Base-by-base conservation (phyloP, 1,140 invertebrate genomes). In the Scylla paramamosain region DNA sequence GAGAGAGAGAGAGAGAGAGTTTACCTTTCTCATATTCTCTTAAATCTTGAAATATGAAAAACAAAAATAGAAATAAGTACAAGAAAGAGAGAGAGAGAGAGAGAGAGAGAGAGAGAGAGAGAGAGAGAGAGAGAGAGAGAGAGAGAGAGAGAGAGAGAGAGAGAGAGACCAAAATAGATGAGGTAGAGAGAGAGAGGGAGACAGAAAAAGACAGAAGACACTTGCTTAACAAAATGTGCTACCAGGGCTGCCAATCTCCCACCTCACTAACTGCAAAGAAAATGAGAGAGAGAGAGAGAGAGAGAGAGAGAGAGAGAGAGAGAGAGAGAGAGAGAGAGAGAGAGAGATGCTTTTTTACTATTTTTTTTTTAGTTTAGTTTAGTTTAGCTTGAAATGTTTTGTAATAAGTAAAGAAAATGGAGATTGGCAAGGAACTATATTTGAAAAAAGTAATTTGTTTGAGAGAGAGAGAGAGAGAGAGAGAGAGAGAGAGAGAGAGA, bases 261-360 rank as follows among this genome's bases (percentile, higher is more conserved):
- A n/a, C n/a, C 46, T 7, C 46, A 48, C 46, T 7, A 4, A 48
- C 10, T 14, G 10, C 0, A 59, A 59, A 59, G 52, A 59, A 59
- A 12, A 59, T 14, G 52, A 48, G 52, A 59, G 52, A 59, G 52
- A 59, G 52, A 29, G 10, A 32, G 16, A 87, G 52, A 59, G 52
- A 59, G 52, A 87, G 84, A 39, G 84, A 87, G 84, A 4, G 84
- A 39, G 84, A 87, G 84, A 87, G 84, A 87, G 39, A 16, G 29
- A 29, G 29, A 39, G n/a, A 32, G 39, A 87, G 16, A 39, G 84
- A 87, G n/a, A 39, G 29, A 32, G 84, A 14, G 39, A 39, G 39
- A 59, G 52, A 48, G 46, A 48, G 46, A 48, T n/a, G n/a, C n/a
- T n/a, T n/a, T n/a, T n/a, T n/a, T n/a, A n/a, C n/a, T n/a, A n/a